These are phyloP conservation scores for Thelaira solivaga DNA, from an alignment of 2,888 invertebrate genomes.

Conservation along the genomic window DNA sequence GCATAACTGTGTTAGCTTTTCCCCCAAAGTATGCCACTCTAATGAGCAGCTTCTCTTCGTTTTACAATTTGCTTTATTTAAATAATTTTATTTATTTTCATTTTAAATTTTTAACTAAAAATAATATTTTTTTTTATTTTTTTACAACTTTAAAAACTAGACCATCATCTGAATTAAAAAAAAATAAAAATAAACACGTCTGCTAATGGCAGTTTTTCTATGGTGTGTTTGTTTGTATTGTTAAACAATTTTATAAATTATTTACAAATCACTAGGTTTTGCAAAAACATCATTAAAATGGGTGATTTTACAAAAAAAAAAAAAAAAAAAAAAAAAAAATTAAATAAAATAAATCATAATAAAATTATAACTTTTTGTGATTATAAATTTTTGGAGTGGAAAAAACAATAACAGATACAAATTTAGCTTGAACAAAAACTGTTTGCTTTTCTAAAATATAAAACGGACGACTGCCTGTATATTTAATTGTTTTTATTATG, in stretches of 20 bases:
- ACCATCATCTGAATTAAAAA: neutral
- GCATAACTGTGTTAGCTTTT: too few species aligned
- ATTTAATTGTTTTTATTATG: constrained; percentile 43
- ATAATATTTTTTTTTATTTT: too few species aligned
- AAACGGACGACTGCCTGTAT: neutral
- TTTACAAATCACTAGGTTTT: constrained; percentile 30
- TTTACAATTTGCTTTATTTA: too few species aligned
- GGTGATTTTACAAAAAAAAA: neutral
- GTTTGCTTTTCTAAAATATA: neutral
- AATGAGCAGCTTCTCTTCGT: too few species aligned
- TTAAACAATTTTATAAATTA: constrained; percentile 21
- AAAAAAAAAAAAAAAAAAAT: neutral
- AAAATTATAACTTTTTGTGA: constrained; percentile 7
- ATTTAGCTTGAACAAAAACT: neutral
- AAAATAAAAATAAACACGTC: neutral
- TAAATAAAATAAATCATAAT: constrained; percentile 1
- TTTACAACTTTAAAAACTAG: neutral
- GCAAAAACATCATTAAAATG: neutral
- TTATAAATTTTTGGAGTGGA: constrained; percentile 25
- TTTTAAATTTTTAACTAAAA: too few species aligned
- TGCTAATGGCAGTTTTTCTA: constrained; percentile 22
- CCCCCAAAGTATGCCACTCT: too few species aligned
- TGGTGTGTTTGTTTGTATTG: neutral
- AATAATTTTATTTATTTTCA: too few species aligned
- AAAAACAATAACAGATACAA: constrained; percentile 12